Base-by-base conservation (phyloP, 1,140 invertebrate genomes). In the Drosophila mojavensis region DNA sequence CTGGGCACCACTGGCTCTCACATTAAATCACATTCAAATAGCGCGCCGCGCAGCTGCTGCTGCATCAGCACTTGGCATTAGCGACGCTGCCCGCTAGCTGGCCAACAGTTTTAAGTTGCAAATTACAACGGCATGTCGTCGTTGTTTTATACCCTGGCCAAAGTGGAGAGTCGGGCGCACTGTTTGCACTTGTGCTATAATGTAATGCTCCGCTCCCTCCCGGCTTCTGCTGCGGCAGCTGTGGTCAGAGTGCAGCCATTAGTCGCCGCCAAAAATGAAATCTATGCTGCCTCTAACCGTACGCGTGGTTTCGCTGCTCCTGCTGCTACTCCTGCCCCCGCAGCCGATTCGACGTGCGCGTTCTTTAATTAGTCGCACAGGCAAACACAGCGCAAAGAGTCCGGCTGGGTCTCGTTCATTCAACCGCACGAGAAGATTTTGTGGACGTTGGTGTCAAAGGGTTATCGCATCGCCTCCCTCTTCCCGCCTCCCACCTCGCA, bases 261-360 rank as follows among this genome's bases (percentile, higher is more conserved):
- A 88, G 83, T 77, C 69, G 67, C 68, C 72, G 68, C 82, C 82
- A 85, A 82, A 85, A 86, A 86, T 82, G 79, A 85, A 81, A 85
- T 86, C 82, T 86, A 82, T 76, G 74, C 74, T 62, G 48, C 39
- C 65, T 17, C 45, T 28, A 13, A 11, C 36, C 11, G 36, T 9
- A 33, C 36, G 24, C 54, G 3, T 3, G 7, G 15, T 24, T 24
- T 24, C 20, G 20, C 20, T 20, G 13, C 26, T 13, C 9, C 11
- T 28, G 28, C 28, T 28, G 28, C 28, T 1, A 33, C 5, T 30
- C 5, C 26, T 4, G 3, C 5, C 11, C 13, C 13, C 5, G 11
- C 33, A 10, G 7, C 3, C 17, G 36, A n/a, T 15, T 60, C 20
- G 53, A 79, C 79, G 83, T 86, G 83, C 76, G 69, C 81, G 75